Evolutionary conservation across 2,888 invertebrate genomes (phyloP).

Genomic region (Caenorhabditis sinica): DNA sequence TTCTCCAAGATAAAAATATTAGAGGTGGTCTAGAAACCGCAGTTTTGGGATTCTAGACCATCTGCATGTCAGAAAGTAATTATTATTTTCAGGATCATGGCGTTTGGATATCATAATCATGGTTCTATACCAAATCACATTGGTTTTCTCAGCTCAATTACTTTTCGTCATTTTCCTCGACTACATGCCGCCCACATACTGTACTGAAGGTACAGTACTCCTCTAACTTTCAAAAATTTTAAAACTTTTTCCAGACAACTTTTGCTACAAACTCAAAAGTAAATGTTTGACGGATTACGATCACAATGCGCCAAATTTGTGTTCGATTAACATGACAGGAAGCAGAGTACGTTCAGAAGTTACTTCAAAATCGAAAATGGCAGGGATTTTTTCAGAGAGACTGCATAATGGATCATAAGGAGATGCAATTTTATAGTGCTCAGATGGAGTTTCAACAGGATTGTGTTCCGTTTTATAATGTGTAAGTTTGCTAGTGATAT

Average conservation of each 20-base stretch:
- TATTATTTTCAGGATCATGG: slow-evolving; percentile 60
- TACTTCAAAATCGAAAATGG: neutral
- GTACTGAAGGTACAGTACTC: slow-evolving; percentile 28
- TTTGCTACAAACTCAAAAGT: slow-evolving; percentile 54
- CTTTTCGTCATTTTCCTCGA: slow-evolving; percentile 63
- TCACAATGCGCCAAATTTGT: slow-evolving; percentile 28
- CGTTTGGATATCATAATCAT: slow-evolving; percentile 59
- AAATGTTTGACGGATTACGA: slow-evolving; percentile 65
- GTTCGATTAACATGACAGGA: slow-evolving; percentile 15
- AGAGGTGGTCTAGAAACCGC: neutral
- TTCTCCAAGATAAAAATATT: no score
- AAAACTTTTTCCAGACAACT: slow-evolving; percentile 40
- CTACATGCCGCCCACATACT: slow-evolving; percentile 59
- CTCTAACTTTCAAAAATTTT: neutral
- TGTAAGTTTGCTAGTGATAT: no score
- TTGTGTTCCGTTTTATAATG: slow-evolving; percentile 27
- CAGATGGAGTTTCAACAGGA: slow-evolving; percentile 64
- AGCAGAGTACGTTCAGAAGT: neutral
- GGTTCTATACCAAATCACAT: slow-evolving; percentile 60
- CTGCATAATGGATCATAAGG: slow-evolving; percentile 47
- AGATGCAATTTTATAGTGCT: slow-evolving; percentile 50
- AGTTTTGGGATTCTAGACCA: neutral
- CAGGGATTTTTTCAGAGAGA: slow-evolving; percentile 22
- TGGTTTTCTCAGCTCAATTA: slow-evolving; percentile 60
- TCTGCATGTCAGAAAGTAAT: no score